These are phyloP conservation scores for Drosophila trapezifrons DNA, from an alignment of 1,140 invertebrate genomes.

Conservation along the genomic window DNA sequence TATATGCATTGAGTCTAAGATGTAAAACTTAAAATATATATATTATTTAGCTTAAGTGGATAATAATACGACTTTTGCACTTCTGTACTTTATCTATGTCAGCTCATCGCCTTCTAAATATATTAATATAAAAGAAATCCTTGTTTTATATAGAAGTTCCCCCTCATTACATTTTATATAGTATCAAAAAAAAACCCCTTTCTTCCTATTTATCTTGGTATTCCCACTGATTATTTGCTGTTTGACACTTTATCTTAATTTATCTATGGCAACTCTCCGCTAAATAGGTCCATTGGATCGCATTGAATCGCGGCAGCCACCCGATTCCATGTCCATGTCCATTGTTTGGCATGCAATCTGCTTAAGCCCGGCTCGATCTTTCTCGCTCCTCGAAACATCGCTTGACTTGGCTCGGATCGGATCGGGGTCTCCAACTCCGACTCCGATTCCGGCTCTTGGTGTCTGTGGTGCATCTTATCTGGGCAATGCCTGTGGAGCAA, in stretches of 20 bases:
- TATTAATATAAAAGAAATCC: background rate
- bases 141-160: background rate
- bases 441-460: constrained; percentile 22
- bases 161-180: background rate
- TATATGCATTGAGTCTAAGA: too few relatives aligned
- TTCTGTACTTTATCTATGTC: too few relatives aligned
- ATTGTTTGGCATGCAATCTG: constrained; percentile 63
- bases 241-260: constrained; percentile 35
- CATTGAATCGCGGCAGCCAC: constrained; percentile 20
- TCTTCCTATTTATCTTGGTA: background rate
- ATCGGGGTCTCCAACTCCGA: constrained; percentile 5
- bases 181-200: background rate
- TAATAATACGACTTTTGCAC: too few relatives aligned
- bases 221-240: constrained; percentile 14
- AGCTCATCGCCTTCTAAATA: too few relatives aligned
- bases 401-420: constrained; percentile 26
- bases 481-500: constrained; percentile 74
- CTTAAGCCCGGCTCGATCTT: constrained; percentile 35
- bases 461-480: constrained; percentile 59
- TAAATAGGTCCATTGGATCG: constrained; percentile 31
- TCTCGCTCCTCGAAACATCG: constrained; percentile 35
- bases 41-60: too few relatives aligned
- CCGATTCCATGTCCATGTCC: constrained; percentile 49
- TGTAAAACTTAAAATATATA: too few relatives aligned
- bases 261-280: constrained; percentile 22